phyloP scores from a whole-genome alignment of 2,797 vertebrate species.

The Vultur gryphus region DNA sequence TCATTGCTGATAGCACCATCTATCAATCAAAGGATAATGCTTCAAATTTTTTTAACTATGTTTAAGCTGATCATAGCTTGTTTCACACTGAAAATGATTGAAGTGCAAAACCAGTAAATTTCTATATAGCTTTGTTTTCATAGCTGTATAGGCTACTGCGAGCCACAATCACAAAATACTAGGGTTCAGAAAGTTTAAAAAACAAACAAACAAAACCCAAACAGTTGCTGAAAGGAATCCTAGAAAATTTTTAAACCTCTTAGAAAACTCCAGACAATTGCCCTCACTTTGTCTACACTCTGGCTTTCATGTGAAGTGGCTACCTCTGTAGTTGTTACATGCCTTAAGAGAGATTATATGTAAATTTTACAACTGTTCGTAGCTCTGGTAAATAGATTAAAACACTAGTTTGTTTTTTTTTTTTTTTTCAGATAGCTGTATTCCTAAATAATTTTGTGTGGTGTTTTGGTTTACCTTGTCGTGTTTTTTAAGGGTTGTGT shows the following conservation, averaged over 20 bases:
- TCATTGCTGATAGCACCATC: background rate
- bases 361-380: background rate
- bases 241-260: background rate
- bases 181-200: background rate
- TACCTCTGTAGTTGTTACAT: background rate
- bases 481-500: conserved; percentile 79
- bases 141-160: background rate
- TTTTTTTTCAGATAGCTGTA: background rate
- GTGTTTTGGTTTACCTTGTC: background rate
- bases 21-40: background rate
- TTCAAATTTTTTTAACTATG: background rate
- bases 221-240: background rate
- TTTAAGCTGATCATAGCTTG: background rate
- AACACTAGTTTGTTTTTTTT: background rate
- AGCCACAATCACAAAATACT: background rate
- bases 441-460: background rate
- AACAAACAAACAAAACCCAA: no score
- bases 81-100: background rate
- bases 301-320: background rate
- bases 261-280: background rate
- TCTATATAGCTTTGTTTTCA: background rate
- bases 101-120: background rate
- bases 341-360: background rate
- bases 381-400: background rate
- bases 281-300: background rate